Percentiles rank a stretch among this genome's conserved stretches.
Conservation (phyloP, 2,797 vertebrate genomes). For the Pitangus sulphuratus region DNA sequence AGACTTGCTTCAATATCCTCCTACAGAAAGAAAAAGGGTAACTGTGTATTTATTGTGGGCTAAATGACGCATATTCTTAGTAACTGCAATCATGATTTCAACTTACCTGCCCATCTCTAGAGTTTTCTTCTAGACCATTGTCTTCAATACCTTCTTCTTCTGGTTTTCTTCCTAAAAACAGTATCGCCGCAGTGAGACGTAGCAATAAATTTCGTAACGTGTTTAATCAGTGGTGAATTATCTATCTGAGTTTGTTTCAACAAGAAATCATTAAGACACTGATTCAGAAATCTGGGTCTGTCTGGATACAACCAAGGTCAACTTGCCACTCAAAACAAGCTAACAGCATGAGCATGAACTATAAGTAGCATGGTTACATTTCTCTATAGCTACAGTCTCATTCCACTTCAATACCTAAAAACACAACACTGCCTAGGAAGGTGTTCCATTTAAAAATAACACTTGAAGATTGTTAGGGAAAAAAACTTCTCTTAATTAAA, state of each 20-base stretch:
- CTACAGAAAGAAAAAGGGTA: conserved; percentile 50
- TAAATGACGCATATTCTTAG: background rate
- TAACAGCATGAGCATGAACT: accelerated
- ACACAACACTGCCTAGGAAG: background rate
- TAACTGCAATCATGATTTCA: background rate
- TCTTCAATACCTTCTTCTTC: conserved; percentile 90
- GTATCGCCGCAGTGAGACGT: background rate
- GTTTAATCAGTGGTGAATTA: background rate
- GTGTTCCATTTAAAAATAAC: background rate
- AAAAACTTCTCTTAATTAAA: background rate
- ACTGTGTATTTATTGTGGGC: background rate
- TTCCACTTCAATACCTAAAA: background rate
- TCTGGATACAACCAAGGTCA: accelerated
- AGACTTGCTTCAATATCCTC: conserved; percentile 86
- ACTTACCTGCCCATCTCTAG: conserved; percentile 86
- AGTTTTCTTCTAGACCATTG: conserved; percentile 88
- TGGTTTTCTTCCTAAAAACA: conserved; percentile 80
- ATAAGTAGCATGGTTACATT: background rate
- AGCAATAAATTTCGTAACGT: background rate
- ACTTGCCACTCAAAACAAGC: background rate
- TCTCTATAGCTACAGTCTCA: background rate
- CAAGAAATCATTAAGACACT: background rate
- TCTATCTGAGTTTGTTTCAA: background rate
- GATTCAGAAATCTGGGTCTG: background rate
- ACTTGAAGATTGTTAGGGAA: background rate